Base-by-base conservation (phyloP, 2,797 vertebrate genomes). In the Semotilus atromaculatus region DNA sequence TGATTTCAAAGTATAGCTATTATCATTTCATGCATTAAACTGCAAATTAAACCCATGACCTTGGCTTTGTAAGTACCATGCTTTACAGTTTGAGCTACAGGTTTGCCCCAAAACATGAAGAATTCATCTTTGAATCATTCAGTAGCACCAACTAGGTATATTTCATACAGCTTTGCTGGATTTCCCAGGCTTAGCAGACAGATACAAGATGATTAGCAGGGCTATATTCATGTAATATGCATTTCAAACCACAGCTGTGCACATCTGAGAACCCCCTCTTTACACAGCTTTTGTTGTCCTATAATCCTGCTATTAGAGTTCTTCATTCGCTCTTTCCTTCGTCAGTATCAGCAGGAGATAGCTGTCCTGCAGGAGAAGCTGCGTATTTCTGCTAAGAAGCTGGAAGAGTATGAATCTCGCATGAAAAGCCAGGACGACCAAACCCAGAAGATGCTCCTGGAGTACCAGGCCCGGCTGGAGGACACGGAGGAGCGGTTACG, bases 271-370 rank as follows among this genome's bases (percentile, higher is more conserved):
- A 36, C 48, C 71, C 83, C 29, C 68, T 38, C 34, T 40, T 73
- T 79, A 79, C 75, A 55, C 38, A 14, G 38, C 68, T 29, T 79
- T 85, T 75, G 53, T 45, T 72, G 67, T 21, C 23, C 67, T 40
- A 26, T 38, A 83, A 85, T 85, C 76, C 58, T 51, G 67, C 53
- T 84, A 51, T 76, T 51, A 40, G 3, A 66, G 18, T 9, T 64
- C 26, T 72, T 60, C 75, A 58, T 29, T 72, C 19, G 72, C 73
- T 53, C n/a, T 36, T n/a, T 71, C 5, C 62, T 31, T 81, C 26
- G 7, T 84, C 53, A 99, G 97, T 98, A 98, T 40, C 97, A 98
- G 85, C 97, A 99, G 89, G 97, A 99, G 93, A 97, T 99, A 0
- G 91, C 92, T 0, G 91, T 97, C 85, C 94, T 99, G 86, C 98